Conservation (phyloP, 2,888 invertebrate genomes). For the Miltochrista miniata region DNA sequence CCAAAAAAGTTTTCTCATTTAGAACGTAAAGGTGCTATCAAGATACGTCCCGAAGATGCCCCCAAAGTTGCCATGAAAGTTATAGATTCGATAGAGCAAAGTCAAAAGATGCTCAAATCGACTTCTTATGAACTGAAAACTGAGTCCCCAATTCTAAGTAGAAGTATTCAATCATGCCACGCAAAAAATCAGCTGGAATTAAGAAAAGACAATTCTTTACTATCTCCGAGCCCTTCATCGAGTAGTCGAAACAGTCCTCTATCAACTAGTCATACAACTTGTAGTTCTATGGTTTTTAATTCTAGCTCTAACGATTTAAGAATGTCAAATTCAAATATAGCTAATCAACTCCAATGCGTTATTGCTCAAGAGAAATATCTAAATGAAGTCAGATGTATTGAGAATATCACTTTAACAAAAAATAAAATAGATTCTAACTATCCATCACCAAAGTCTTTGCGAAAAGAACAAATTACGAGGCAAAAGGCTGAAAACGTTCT, state of each 20-base stretch:
- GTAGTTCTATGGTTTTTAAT: slow-evolving; percentile 82
- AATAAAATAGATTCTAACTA: slow-evolving; percentile 58
- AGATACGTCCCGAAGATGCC: slow-evolving; percentile 75
- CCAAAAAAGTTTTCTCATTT: slow-evolving; percentile 67
- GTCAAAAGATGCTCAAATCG: slow-evolving; percentile 78
- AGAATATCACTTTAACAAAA: slow-evolving; percentile 76
- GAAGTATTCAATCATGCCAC: slow-evolving; percentile 59
- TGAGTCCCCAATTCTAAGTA: slow-evolving; percentile 68
- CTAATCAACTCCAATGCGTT: slow-evolving; percentile 78
- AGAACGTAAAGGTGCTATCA: slow-evolving; percentile 79
- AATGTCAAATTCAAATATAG: slow-evolving; percentile 77
- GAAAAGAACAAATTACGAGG: slow-evolving; percentile 74
- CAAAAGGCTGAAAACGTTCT: slow-evolving; percentile 78
- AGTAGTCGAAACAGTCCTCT: slow-evolving; percentile 80
- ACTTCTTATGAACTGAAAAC: slow-evolving; percentile 77
- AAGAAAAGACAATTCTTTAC: slow-evolving; percentile 68
- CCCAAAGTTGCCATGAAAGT: slow-evolving; percentile 75
- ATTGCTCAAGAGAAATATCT: slow-evolving; percentile 81
- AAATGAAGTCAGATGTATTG: slow-evolving; percentile 78
- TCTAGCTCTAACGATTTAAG: slow-evolving; percentile 78
- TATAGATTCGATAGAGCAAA: slow-evolving; percentile 79
- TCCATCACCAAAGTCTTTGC: slow-evolving; percentile 65
- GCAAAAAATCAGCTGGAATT: slow-evolving; percentile 74
- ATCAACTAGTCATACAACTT: slow-evolving; percentile 79
- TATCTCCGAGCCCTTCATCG: slow-evolving; percentile 75